phyloP scores from a whole-genome alignment of 2,888 invertebrate genomes.

The Oligia latruncula region DNA sequence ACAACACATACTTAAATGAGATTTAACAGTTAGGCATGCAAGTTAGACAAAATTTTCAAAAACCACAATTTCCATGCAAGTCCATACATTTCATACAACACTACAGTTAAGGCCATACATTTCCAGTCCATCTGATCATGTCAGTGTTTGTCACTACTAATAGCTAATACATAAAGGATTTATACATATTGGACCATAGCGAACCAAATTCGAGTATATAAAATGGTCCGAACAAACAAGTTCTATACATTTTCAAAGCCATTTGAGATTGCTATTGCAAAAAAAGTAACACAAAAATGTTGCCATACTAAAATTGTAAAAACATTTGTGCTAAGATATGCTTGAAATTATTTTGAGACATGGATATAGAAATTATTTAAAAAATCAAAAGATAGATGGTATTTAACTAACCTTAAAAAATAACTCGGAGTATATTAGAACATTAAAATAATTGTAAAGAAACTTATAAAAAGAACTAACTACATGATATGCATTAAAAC shows the following conservation, averaged over 20 bases:
- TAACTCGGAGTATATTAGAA: constrained; percentile 42
- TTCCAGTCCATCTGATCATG: constrained; percentile 65
- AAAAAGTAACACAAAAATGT: constrained; percentile 23
- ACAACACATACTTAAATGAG: constrained; percentile 24
- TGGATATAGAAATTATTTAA: background rate
- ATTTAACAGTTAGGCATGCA: constrained; percentile 10
- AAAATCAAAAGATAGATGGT: background rate
- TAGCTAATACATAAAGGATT: constrained; percentile 1
- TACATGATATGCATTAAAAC: constrained; percentile 69
- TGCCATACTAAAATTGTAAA: constrained; percentile 17
- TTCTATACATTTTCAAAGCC: background rate
- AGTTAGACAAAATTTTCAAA: constrained; percentile 32
- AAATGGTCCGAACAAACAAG: constrained; percentile 1
- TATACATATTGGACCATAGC: constrained; percentile 5
- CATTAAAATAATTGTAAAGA: constrained; percentile 41
- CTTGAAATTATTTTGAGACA: constrained; percentile 44
- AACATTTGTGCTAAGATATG: constrained; percentile 41
- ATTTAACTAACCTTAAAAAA: constrained; percentile 31
- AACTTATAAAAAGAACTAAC: constrained; percentile 51
- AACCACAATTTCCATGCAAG: constrained; percentile 39
- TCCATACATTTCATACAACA: constrained; percentile 57
- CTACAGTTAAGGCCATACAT: constrained; percentile 68
- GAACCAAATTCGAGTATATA: background rate
- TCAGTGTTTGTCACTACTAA: constrained; percentile 35
- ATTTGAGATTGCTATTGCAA: constrained; percentile 12